Conservation (phyloP, 2,888 invertebrate genomes). For the Pollenia griseotomentosa region DNA sequence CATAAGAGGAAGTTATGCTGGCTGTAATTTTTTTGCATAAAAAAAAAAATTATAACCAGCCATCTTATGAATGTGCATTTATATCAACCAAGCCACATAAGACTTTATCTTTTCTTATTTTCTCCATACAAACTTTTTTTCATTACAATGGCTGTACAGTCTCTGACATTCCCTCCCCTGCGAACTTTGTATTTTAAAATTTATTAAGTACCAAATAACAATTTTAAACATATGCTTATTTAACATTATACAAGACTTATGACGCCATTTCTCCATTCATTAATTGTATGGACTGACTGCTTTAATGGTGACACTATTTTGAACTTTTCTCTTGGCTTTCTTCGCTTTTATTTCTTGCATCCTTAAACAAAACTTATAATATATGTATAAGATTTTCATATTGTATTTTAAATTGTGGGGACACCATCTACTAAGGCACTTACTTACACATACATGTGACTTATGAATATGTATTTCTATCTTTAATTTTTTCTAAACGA, state of each 20-base stretch:
- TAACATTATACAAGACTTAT: conserved; percentile 1
- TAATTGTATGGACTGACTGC: background rate
- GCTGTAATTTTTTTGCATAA: too few relatives aligned
- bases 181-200: background rate
- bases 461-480: background rate
- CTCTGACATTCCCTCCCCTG: too few relatives aligned
- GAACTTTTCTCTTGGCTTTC: background rate
- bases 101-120: too few relatives aligned
- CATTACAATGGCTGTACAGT: too few relatives aligned
- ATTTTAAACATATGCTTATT: conserved; percentile 41
- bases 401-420: background rate
- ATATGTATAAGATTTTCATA: background rate
- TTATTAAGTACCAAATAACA: conserved; percentile 4
- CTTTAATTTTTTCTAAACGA: too few relatives aligned
- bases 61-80: too few relatives aligned
- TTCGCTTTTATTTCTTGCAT: background rate
- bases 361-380: background rate
- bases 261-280: conserved; percentile 9
- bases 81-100: too few relatives aligned
- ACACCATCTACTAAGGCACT: background rate
- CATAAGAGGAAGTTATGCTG: too few relatives aligned
- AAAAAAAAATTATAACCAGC: too few relatives aligned
- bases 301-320: conserved; percentile 1
- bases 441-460: too few relatives aligned
- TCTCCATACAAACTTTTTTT: too few relatives aligned